phyloP scores from a whole-genome alignment of 2,797 vertebrate species.

The Protosalanx chinensis region DNA sequence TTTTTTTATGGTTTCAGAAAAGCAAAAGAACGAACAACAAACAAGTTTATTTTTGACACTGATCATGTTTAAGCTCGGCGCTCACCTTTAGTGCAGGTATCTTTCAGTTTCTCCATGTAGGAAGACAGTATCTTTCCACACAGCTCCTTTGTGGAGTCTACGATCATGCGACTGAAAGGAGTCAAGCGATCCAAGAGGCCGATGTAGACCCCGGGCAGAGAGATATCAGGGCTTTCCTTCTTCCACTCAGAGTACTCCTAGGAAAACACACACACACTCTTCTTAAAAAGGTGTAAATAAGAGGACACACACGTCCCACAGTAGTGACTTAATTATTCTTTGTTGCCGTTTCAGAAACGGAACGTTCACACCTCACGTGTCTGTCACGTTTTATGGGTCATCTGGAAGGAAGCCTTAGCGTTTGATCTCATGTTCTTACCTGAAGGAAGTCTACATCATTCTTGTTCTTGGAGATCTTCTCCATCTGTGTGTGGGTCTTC shows the following conservation, averaged over 20 bases:
- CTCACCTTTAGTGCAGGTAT: slow-evolving; percentile 76
- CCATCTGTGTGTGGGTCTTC: slow-evolving; percentile 72
- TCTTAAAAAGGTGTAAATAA: neutral
- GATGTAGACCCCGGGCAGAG: slow-evolving; percentile 72
- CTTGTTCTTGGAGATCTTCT: slow-evolving; percentile 71
- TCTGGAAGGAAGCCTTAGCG: no score
- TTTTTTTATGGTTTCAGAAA: no score
- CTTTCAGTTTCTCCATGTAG: slow-evolving; percentile 75
- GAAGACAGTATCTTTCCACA: slow-evolving; percentile 65
- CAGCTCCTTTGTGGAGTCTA: slow-evolving; percentile 69
- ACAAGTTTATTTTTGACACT: no score
- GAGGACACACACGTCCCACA: neutral
- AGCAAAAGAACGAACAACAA: no score
- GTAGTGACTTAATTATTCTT: neutral
- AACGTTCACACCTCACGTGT: no score
- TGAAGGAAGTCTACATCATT: slow-evolving; percentile 80
- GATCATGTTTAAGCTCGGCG: neutral
- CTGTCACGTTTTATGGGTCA: no score
- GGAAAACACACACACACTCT: neutral
- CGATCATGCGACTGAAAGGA: slow-evolving; percentile 68
- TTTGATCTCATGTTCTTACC: slow-evolving; percentile 49
- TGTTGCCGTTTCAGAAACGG: no score
- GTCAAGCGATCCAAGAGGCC: slow-evolving; percentile 76
- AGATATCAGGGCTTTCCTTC: slow-evolving; percentile 62
- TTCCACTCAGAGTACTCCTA: slow-evolving; percentile 80